These are phyloP conservation scores for Parnassius orleans DNA, from an alignment of 2,888 invertebrate genomes.

Conservation along the genomic window DNA sequence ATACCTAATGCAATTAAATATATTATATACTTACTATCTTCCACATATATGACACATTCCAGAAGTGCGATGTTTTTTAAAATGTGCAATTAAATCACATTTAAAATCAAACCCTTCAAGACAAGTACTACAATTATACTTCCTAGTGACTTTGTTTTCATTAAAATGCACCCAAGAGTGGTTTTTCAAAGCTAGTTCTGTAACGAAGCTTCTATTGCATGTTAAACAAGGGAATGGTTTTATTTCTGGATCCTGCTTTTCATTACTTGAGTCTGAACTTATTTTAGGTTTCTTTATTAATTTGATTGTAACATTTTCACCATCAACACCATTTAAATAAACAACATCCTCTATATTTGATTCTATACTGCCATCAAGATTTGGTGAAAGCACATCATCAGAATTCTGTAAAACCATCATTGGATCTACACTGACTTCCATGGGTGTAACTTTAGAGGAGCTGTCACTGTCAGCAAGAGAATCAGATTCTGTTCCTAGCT, in stretches of 20 bases:
- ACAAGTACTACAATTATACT: conserved; percentile 80
- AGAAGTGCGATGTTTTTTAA: conserved; percentile 83
- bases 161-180: conserved; percentile 81
- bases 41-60: conserved; percentile 85
- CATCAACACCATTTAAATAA: conserved; percentile 48
- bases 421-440: conserved; percentile 86
- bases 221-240: conserved; percentile 80
- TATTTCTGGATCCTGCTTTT: conserved; percentile 33
- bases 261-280: conserved; percentile 27
- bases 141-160: conserved; percentile 47
- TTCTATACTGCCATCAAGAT: conserved; percentile 34
- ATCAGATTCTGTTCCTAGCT: conserved; percentile 32
- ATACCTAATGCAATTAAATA: background rate
- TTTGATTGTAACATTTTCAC: conserved; percentile 62
- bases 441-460: conserved; percentile 68
- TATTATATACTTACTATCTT: conserved; percentile 79
- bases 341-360: conserved; percentile 42
- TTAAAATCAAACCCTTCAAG: conserved; percentile 82
- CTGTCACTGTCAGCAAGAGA: conserved; percentile 41
- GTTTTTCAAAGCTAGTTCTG: conserved; percentile 82
- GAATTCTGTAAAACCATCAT: conserved; percentile 84
- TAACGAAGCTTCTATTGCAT: conserved; percentile 78
- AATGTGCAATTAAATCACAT: conserved; percentile 82
- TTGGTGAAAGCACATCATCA: conserved; percentile 54
- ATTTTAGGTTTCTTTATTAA: conserved; percentile 48